Conservation (phyloP, 2,888 invertebrate species). For the Choreutis nemorana region DNA sequence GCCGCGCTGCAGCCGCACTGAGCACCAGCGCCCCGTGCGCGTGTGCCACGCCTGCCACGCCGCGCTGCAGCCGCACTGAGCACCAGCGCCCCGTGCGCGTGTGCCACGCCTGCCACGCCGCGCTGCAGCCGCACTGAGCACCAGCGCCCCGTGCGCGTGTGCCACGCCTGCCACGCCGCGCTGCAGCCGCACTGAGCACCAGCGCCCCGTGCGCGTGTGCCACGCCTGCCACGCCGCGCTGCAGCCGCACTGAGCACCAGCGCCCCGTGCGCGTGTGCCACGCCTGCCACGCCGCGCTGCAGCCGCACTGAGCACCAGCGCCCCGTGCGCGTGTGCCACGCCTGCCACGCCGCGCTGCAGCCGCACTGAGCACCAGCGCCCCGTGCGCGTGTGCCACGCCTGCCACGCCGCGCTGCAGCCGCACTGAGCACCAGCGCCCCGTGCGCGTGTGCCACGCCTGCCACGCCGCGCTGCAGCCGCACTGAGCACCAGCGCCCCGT, state of each 20-base stretch:
- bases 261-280: neutral
- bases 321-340: too few relatives aligned
- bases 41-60: neutral
- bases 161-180: neutral
- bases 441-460: too few relatives aligned
- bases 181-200: neutral
- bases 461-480: too few relatives aligned
- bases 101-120: neutral
- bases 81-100: neutral
- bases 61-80: neutral
- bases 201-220: neutral
- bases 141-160: neutral
- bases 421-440: too few relatives aligned
- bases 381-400: too few relatives aligned
- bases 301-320: too few relatives aligned
- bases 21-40: slow-evolving; percentile 12
- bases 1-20: slow-evolving; percentile 31
- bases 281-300: too few relatives aligned
- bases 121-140: neutral
- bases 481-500: too few relatives aligned
- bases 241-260: neutral
- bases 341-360: too few relatives aligned
- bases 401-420: too few relatives aligned
- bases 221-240: neutral
- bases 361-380: too few relatives aligned